Conservation (phyloP, 2,797 vertebrate genomes). For the Tragelaphus oryx region DNA sequence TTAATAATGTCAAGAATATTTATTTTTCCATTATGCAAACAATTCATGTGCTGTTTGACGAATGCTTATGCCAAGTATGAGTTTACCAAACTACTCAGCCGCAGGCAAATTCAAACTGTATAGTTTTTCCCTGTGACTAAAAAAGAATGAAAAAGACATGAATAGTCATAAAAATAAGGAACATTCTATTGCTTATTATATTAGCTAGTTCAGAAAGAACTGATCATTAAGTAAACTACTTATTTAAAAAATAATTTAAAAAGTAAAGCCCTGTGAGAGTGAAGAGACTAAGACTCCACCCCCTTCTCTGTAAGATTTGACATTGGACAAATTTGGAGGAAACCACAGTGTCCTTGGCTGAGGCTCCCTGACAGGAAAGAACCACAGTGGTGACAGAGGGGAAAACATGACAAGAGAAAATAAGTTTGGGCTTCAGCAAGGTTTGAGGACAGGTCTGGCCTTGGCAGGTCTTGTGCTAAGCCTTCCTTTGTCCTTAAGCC, state of each 20-base stretch:
- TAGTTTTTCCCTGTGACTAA: background rate
- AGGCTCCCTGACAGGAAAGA: background rate
- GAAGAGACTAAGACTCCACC: background rate
- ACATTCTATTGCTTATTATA: background rate
- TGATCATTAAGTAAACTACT: background rate
- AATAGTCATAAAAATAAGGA: background rate
- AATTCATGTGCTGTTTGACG: background rate
- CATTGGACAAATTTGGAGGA: background rate
- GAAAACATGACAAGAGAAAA: background rate
- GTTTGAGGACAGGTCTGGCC: background rate
- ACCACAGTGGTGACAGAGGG: background rate
- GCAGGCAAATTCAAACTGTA: constrained; percentile 14
- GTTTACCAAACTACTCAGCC: constrained; percentile 36
- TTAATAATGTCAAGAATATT: constrained; percentile 26
- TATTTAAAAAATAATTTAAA: background rate
- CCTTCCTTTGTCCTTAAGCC: background rate
- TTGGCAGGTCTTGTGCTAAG: background rate
- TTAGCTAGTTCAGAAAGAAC: background rate
- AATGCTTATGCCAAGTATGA: constrained; percentile 11
- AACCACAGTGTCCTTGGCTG: background rate
- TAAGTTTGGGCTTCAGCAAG: background rate
- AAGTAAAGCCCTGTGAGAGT: background rate
- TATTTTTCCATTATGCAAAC: background rate
- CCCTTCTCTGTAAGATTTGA: background rate
- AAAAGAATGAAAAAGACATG: constrained; percentile 37